Percentiles rank a stretch among this genome's conserved stretches.
phyloP scores from a whole-genome alignment of 1,140 invertebrate species.

The Drosophila paulistorum region DNA sequence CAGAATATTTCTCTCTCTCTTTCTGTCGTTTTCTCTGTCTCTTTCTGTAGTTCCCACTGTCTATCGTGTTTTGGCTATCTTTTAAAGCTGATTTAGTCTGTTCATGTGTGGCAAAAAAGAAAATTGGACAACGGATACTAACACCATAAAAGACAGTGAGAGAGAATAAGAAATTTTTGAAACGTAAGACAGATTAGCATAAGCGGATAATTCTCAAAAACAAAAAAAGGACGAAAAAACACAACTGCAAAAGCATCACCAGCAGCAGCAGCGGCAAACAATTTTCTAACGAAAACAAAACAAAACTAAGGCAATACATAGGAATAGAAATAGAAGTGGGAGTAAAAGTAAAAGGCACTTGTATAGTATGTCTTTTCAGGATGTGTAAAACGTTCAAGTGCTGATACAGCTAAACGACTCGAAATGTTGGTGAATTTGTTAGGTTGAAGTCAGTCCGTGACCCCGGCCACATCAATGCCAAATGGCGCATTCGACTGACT shows the following conservation, averaged over 20 bases:
- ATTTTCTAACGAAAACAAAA: constrained; percentile 22
- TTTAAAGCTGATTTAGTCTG: constrained; percentile 65
- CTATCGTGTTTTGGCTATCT: constrained; percentile 40
- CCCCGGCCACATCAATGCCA: constrained; percentile 30
- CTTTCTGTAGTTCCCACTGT: constrained; percentile 17
- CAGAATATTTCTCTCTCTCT: not conserved
- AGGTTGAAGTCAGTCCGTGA: constrained; percentile 4
- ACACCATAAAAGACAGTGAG: constrained; percentile 26
- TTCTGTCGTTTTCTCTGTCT: not conserved
- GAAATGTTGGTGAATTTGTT: not conserved
- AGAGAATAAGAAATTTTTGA: constrained; percentile 64
- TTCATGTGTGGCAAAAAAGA: constrained; percentile 39
- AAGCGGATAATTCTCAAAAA: constrained; percentile 71
- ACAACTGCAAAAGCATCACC: constrained; percentile 23
- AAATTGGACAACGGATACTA: constrained; percentile 23
- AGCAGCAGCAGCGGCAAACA: constrained; percentile 16
- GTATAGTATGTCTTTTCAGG: constrained; percentile 2
- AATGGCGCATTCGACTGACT: constrained; percentile 8
- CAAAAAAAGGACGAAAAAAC: constrained; percentile 31
- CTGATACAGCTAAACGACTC: constrained; percentile 37
- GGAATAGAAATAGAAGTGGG: constrained; percentile 10
- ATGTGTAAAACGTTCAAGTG: constrained; percentile 69
- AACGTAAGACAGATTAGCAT: constrained; percentile 80
- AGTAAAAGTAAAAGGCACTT: constrained; percentile 18
- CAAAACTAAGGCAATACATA: constrained; percentile 18